Evolutionary conservation across 2,888 invertebrate species (phyloP).

Genomic region (Eupithecia inturbata): DNA sequence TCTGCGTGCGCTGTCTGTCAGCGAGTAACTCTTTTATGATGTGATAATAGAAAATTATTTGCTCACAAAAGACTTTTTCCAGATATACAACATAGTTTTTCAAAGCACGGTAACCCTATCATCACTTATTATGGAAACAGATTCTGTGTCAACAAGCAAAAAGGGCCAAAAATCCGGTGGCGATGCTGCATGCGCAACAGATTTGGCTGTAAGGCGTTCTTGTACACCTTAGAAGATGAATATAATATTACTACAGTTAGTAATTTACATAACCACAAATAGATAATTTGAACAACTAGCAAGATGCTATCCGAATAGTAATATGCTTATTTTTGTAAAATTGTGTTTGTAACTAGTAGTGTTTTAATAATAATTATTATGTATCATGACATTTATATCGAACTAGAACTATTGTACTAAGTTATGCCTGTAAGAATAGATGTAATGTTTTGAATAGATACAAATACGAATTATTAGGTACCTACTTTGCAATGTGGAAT

Average conservation of each 20-base stretch:
- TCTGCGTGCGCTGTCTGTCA: not conserved
- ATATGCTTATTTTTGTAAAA: not conserved
- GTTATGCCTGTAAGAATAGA: too few species aligned
- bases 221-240: not conserved
- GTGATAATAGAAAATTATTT: not conserved
- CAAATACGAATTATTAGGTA: too few species aligned
- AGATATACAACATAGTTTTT: not conserved
- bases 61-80: not conserved
- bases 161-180: not conserved
- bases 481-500: too few species aligned
- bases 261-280: not conserved
- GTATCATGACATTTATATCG: too few species aligned
- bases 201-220: not conserved
- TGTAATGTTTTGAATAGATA: too few species aligned
- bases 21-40: not conserved
- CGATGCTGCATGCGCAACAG: not conserved
- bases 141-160: constrained; percentile 2
- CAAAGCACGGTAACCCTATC: not conserved
- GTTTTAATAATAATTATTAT: not conserved
- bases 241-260: not conserved
- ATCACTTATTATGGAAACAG: not conserved
- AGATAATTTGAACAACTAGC: not conserved
- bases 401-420: too few species aligned
- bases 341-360: too few species aligned
- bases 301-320: not conserved